Base-by-base conservation (phyloP, 2,888 invertebrate genomes). In the Pharmacophagus antenor region DNA sequence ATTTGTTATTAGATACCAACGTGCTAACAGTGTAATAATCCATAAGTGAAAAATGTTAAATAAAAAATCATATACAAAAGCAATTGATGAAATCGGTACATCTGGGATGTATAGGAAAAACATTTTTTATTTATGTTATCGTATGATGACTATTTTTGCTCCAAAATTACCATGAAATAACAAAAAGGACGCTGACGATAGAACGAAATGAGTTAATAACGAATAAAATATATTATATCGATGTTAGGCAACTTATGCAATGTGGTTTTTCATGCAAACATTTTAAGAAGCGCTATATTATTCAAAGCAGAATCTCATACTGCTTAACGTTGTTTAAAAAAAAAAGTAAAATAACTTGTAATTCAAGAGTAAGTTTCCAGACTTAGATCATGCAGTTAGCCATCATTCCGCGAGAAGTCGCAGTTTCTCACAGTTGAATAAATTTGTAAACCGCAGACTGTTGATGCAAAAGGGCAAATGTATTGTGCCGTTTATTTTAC, bases 401-500 rank as follows among this genome's bases (percentile, higher is more conserved):
- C 41, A 53, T 56, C 47, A 53, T 42, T 61, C 61, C 56, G 41
- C 61, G 50, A 44, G 37, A 21, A 41, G 21, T 51, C 47, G 63
- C 62, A 62, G 68, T 62, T 79, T 82, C 84, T 77, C 84, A 85
- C 80, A 80, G 77, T 73, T 70, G 72, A 73, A 74, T 73, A 74
- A 75, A 77, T 77, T 61, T 79, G 72, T 70, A 77, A 84, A 82
- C 85, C 85, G 73, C 85, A 82, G 66, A 58, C 63, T 49, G 61
- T 57, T 58, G 53, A 53, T 61, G 66, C 68, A 67, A 73, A n/a
- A 76, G 72, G 76, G 72, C 74, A 71, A n/a, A 72, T 66, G 77
- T 71, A 73, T 75, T 69, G n/a, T n/a, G 66, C 67, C 62, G 67
- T 48, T 23, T 41, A 50, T 15, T 18, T 10, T 50, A 44, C 7